Conservation (phyloP, 2,797 vertebrate genomes). For the Sebastolobus altivelis region DNA sequence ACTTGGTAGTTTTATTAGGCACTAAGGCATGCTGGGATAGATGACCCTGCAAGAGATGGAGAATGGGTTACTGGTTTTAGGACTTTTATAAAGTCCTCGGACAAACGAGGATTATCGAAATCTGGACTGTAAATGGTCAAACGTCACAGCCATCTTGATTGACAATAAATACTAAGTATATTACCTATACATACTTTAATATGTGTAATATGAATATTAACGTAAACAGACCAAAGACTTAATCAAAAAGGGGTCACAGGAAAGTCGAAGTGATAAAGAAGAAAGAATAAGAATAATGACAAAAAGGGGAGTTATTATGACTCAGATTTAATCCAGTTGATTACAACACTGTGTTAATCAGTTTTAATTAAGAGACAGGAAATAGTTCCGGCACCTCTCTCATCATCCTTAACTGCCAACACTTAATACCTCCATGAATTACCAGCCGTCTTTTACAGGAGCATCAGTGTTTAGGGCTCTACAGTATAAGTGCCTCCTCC, state of each 20-base stretch:
- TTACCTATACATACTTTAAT: neutral
- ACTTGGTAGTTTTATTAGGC: constrained; percentile 2
- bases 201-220: neutral
- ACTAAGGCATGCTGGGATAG: neutral
- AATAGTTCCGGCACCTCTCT: constrained; percentile 21
- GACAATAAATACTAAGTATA: neutral
- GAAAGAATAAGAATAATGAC: neutral
- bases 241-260: neutral
- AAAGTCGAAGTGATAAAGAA: neutral
- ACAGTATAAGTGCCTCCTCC: constrained; percentile 62
- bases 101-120: neutral
- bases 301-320: neutral
- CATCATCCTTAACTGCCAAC: constrained; percentile 33
- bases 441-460: constrained; percentile 40
- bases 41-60: neutral
- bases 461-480: constrained; percentile 52
- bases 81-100: neutral
- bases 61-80: neutral
- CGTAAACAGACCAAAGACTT: neutral
- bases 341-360: constrained; percentile 19
- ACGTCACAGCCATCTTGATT: neutral
- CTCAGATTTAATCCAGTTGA: constrained; percentile 4
- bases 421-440: constrained; percentile 31
- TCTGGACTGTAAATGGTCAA: neutral
- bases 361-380: constrained; percentile 30